Evolutionary conservation across 1,140 invertebrate species (phyloP).

Genomic region (Neocloeon triangulifer): DNA sequence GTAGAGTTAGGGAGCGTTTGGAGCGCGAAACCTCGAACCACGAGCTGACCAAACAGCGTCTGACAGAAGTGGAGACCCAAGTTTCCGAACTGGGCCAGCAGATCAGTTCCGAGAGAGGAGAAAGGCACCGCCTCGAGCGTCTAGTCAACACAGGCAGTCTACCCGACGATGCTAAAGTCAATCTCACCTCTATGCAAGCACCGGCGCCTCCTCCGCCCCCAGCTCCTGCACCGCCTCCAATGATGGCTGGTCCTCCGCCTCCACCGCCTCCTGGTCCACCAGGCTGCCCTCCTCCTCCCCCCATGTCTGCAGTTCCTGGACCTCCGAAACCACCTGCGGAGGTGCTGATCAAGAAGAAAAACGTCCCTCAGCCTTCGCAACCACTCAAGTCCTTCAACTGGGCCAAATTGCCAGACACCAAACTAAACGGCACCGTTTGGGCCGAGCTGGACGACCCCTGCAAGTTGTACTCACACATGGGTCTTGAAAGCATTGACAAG

Average conservation of each 20-base stretch:
- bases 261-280: constrained; percentile 7
- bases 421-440: constrained; percentile 76
- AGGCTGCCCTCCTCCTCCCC: constrained; percentile 8
- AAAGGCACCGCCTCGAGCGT: constrained; percentile 58
- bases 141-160: constrained; percentile 70
- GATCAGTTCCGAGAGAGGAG: constrained; percentile 57
- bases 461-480: constrained; percentile 80
- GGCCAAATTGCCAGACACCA: constrained; percentile 79
- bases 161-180: constrained; percentile 76
- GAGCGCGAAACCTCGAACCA: constrained; percentile 75
- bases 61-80: constrained; percentile 48
- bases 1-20: constrained; percentile 65
- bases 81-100: constrained; percentile 47
- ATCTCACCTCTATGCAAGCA: constrained; percentile 16
- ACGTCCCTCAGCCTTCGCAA: constrained; percentile 71
- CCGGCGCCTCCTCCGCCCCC: constrained; percentile 24
- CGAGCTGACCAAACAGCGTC: constrained; percentile 63
- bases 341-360: constrained; percentile 34
- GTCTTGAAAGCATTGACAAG: constrained; percentile 78
- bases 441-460: constrained; percentile 76
- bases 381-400: constrained; percentile 95
- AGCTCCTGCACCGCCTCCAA: constrained; percentile 11
- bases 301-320: constrained; percentile 18
- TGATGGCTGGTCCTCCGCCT: constrained; percentile 1
- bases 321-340: constrained; percentile 22